These are phyloP conservation scores for Spialia ferax DNA, from an alignment of 2,888 invertebrate species.

Conservation along the genomic window DNA sequence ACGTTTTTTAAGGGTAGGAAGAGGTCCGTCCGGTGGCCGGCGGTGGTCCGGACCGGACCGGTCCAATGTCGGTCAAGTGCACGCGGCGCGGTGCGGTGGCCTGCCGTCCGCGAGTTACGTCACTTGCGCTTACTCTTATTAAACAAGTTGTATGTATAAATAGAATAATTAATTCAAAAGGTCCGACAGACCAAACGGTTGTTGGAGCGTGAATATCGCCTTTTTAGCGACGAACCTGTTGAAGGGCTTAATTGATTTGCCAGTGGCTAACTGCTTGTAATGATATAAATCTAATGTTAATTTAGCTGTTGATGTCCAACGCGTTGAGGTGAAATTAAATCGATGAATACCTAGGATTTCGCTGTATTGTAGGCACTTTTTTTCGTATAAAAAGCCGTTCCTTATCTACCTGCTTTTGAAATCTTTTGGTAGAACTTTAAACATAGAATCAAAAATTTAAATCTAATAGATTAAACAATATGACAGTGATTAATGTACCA, in stretches of 20 bases:
- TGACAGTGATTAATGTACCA: constrained; percentile 9
- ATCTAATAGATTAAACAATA: background rate
- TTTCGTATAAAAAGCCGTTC: no score
- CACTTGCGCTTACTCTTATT: constrained; percentile 60
- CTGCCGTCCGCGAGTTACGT: constrained; percentile 58
- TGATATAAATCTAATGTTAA: background rate
- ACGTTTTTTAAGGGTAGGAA: constrained; percentile 60
- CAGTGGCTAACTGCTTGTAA: background rate
- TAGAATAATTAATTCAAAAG: constrained; percentile 57
- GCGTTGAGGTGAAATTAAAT: background rate
- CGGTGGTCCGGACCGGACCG: constrained; percentile 47
- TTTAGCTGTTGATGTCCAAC: background rate
- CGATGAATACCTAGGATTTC: background rate
- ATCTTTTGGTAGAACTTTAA: no score
- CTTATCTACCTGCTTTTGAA: no score
- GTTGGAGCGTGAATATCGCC: background rate
- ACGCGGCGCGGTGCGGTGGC: constrained; percentile 44
- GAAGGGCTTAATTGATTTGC: background rate
- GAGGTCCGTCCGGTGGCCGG: constrained; percentile 58
- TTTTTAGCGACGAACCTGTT: background rate
- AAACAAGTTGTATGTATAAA: constrained; percentile 51
- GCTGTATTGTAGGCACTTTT: no score
- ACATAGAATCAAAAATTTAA: no score
- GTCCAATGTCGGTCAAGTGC: constrained; percentile 78
- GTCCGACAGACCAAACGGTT: background rate